A percentile compares a stretch with the other conserved stretches of the same genome.
phyloP scores from a whole-genome alignment of 2,888 invertebrate genomes.

The Agrypnus murinus region DNA sequence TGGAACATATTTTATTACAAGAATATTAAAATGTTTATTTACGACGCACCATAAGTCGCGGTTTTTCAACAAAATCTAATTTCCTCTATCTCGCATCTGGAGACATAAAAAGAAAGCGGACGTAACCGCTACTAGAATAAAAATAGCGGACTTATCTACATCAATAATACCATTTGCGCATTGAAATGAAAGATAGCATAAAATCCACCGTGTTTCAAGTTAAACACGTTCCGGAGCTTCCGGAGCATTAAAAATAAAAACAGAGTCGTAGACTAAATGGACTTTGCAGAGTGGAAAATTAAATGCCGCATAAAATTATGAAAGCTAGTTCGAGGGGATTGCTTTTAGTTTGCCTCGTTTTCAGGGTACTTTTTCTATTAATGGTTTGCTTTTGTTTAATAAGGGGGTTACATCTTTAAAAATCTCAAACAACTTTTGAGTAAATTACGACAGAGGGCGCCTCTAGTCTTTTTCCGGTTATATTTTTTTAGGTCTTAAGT shows the following conservation, averaged over 20 bases:
- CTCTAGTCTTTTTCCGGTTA: background rate
- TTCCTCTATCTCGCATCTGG: slow-evolving; percentile 39
- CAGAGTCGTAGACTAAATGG: slow-evolving; percentile 37
- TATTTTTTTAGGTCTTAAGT: no score
- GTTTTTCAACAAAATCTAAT: slow-evolving; percentile 40
- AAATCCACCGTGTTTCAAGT: slow-evolving; percentile 46
- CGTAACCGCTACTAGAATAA: slow-evolving; percentile 34
- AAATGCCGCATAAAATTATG: slow-evolving; percentile 43
- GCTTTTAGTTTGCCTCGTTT: slow-evolving; percentile 25
- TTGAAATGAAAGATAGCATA: slow-evolving; percentile 43
- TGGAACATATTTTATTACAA: slow-evolving; percentile 38
- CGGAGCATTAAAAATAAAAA: slow-evolving; percentile 40
- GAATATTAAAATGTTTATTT: slow-evolving; percentile 53
- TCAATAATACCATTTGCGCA: slow-evolving; percentile 51
- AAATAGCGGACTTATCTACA: slow-evolving; percentile 48
- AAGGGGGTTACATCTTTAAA: slow-evolving; percentile 17
- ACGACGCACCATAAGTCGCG: slow-evolving; percentile 40
- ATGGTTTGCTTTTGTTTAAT: slow-evolving; percentile 15
- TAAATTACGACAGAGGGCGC: slow-evolving; percentile 34
- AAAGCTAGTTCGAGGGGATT: slow-evolving; percentile 22
- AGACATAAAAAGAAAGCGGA: slow-evolving; percentile 33
- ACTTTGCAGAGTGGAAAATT: slow-evolving; percentile 44
- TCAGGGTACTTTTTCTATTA: slow-evolving; percentile 27
- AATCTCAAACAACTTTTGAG: background rate
- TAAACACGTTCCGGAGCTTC: slow-evolving; percentile 48